Conservation (phyloP, 2,113 vertebrate genomes). For the Vombatus ursinus region DNA sequence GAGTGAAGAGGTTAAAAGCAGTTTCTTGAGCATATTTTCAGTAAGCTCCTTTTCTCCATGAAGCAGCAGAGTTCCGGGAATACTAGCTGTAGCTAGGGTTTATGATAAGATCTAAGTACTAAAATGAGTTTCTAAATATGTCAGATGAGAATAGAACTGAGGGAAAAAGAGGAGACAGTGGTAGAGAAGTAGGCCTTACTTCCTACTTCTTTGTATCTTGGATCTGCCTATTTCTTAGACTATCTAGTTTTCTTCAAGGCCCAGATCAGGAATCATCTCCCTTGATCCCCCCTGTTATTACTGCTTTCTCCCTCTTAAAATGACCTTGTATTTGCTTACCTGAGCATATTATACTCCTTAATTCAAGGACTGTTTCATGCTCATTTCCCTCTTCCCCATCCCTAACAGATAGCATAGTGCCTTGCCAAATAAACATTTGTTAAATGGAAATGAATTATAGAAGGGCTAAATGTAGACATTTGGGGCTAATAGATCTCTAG, state of each 20-base stretch:
- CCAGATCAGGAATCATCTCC: background rate
- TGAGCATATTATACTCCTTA: background rate
- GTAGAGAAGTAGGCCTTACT: background rate
- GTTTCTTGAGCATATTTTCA: background rate
- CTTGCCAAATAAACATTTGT: background rate
- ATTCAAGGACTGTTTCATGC: background rate
- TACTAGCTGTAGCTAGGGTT: background rate
- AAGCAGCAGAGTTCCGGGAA: background rate
- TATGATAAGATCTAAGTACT: background rate
- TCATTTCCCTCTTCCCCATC: background rate
- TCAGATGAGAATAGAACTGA: background rate
- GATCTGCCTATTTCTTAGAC: background rate
- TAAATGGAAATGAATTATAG: background rate
- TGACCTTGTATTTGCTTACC: background rate
- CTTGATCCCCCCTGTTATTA: background rate
- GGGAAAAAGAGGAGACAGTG: background rate
- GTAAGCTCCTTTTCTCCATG: background rate
- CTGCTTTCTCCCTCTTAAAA: background rate
- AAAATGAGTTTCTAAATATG: background rate
- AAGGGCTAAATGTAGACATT: background rate
- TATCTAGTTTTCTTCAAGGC: background rate
- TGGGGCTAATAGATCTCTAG: background rate
- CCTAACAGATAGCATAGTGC: background rate
- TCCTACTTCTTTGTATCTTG: background rate
- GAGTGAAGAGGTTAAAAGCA: background rate